These are phyloP conservation scores for Pangasius krempfi DNA, from an alignment of 2,797 vertebrate species.

Conservation along the genomic window DNA sequence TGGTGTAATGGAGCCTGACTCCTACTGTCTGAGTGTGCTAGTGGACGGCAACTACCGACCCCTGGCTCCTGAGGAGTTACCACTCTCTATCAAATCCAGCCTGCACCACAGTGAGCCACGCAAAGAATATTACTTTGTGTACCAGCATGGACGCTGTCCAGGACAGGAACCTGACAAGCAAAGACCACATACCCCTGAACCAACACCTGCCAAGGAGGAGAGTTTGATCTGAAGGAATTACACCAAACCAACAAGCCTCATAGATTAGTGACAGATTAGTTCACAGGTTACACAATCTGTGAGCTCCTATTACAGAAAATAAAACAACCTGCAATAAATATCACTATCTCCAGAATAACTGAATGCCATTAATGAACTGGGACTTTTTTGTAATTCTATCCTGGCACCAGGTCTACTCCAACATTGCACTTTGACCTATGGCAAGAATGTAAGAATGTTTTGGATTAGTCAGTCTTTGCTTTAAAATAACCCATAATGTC, in stretches of 20 bases:
- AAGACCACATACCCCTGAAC: neutral
- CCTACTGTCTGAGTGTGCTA: slow-evolving; percentile 75
- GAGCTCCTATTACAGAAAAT: neutral
- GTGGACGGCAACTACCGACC: slow-evolving; percentile 75
- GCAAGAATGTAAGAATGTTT: neutral
- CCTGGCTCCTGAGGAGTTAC: slow-evolving; percentile 81
- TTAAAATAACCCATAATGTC: neutral
- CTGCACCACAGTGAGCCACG: slow-evolving; percentile 80
- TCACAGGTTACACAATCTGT: neutral
- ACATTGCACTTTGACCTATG: neutral
- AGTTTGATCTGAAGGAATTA: slow-evolving; percentile 53
- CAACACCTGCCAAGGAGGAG: slow-evolving; percentile 13
- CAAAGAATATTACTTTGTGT: slow-evolving; percentile 89
- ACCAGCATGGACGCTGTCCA: slow-evolving; percentile 72
- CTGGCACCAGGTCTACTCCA: neutral
- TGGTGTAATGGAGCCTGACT: slow-evolving; percentile 72
- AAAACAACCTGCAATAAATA: neutral
- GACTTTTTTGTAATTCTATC: neutral
- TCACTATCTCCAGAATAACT: neutral
- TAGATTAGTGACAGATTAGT: neutral
- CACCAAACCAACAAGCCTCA: neutral
- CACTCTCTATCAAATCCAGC: slow-evolving; percentile 83
- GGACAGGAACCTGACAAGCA: slow-evolving; percentile 42
- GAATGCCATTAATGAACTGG: neutral
- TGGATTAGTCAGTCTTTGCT: neutral